Percentiles rank a stretch among this genome's conserved stretches.
These are phyloP conservation scores for Poeciliopsis paucimaculata DNA, from an alignment of 2,797 vertebrate genomes.

Conservation along the genomic window DNA sequence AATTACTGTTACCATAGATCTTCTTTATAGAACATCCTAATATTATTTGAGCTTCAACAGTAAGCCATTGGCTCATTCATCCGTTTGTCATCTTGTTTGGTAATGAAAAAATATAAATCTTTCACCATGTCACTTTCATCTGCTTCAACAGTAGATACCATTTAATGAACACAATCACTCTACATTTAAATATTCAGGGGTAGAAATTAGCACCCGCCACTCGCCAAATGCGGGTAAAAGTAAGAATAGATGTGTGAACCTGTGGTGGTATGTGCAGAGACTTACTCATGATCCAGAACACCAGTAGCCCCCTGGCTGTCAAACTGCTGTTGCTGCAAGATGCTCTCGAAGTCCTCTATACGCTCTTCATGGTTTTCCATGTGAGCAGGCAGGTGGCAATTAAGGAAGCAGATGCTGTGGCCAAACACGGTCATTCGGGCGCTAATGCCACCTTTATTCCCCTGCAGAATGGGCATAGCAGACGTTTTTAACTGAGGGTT, in stretches of 20 bases:
- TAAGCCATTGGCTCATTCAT: background rate
- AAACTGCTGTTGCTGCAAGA: conserved; percentile 96
- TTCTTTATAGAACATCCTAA: background rate
- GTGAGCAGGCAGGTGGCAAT: conserved; percentile 98
- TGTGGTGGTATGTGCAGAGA: conserved; percentile 21
- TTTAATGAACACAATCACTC: background rate
- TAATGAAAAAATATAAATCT: background rate
- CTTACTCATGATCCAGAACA: conserved; percentile 95
- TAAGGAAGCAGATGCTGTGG: conserved; percentile 95
- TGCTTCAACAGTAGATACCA: background rate
- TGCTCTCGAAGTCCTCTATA: conserved; percentile 96
- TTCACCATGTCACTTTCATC: background rate
- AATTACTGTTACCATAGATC: background rate
- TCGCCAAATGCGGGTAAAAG: too few relatives aligned
- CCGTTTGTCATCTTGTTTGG: background rate
- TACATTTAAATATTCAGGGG: background rate
- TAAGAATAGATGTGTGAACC: background rate
- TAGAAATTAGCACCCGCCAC: too few relatives aligned
- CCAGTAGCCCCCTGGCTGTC: conserved; percentile 87
- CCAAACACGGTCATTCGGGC: conserved; percentile 90
- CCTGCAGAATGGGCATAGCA: conserved; percentile 72
- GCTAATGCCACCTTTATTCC: conserved; percentile 96
- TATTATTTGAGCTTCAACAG: background rate
- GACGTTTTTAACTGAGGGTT: background rate
- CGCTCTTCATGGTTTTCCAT: conserved; percentile 97